These are phyloP conservation scores for Peromyscus leucopus DNA, from an alignment of 2,113 vertebrate species.

Conservation along the genomic window DNA sequence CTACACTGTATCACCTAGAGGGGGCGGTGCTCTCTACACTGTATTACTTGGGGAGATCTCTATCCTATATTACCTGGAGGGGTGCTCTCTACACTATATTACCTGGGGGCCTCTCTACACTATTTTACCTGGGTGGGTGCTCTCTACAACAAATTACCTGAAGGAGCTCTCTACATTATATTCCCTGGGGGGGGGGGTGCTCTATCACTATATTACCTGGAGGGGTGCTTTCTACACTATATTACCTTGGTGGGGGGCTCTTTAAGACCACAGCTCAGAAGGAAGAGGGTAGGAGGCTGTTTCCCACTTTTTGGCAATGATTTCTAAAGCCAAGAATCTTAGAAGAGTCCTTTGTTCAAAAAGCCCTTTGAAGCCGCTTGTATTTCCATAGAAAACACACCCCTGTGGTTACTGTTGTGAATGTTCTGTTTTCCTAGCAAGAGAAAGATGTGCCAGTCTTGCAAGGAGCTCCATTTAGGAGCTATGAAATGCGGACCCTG, in stretches of 20 bases:
- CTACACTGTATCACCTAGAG: background rate
- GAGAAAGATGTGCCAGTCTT: background rate
- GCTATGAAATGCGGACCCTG: background rate
- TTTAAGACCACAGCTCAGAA: background rate
- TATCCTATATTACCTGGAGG: background rate
- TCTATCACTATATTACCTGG: background rate
- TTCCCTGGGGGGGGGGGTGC: too few species aligned
- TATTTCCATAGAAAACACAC: constrained; percentile 23
- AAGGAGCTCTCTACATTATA: too few species aligned
- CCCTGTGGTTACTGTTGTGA: constrained; percentile 12
- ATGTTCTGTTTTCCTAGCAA: background rate
- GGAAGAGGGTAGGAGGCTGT: background rate
- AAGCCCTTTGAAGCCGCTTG: constrained; percentile 34
- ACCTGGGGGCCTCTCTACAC: background rate
- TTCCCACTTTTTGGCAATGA: background rate
- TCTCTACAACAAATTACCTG: too few species aligned
- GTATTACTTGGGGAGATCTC: too few species aligned
- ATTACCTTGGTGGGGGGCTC: background rate
- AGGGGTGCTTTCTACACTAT: background rate
- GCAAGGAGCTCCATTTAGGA: constrained; percentile 15
- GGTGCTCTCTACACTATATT: background rate
- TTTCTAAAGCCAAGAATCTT: constrained; percentile 15
- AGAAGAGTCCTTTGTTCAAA: constrained; percentile 29
- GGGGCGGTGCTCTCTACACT: background rate
- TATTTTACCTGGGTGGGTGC: background rate